A percentile compares a stretch with the other conserved stretches of the same genome.
phyloP scores from a whole-genome alignment of 2,113 vertebrate genomes.

The Tachycineta bicolor region DNA sequence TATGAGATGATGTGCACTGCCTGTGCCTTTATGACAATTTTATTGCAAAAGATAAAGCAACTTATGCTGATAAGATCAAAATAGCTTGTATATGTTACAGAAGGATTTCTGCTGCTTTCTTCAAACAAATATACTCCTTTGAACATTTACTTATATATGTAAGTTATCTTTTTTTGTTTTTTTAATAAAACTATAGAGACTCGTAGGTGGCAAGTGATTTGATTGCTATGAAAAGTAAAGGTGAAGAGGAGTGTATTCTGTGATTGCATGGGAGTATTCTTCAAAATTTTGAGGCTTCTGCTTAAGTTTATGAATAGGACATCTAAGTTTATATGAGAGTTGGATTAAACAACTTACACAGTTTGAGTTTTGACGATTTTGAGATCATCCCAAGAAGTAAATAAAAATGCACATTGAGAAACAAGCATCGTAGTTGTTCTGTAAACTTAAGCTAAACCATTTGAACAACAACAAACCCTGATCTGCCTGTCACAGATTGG shows the following conservation, averaged over 20 bases:
- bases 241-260: neutral
- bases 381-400: neutral
- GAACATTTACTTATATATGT: neutral
- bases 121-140: neutral
- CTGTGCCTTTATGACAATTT: conserved; percentile 29
- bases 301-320: neutral
- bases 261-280: neutral
- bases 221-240: neutral
- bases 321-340: neutral
- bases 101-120: conserved; percentile 1
- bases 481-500: neutral
- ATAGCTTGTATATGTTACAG: conserved; percentile 25
- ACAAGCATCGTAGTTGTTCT: neutral
- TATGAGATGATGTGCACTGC: neutral
- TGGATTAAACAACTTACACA: neutral
- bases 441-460: neutral
- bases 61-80: conserved; percentile 8
- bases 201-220: neutral
- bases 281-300: neutral
- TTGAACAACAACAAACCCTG: neutral
- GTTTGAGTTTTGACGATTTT: neutral
- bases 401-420: neutral
- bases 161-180: neutral
- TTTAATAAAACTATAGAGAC: neutral
- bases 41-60: conserved; percentile 56